Evolutionary conservation across 2,113 vertebrate species (phyloP), one percentile per base, ranked within the genome.

Genomic region (Furnarius figulus): DNA sequence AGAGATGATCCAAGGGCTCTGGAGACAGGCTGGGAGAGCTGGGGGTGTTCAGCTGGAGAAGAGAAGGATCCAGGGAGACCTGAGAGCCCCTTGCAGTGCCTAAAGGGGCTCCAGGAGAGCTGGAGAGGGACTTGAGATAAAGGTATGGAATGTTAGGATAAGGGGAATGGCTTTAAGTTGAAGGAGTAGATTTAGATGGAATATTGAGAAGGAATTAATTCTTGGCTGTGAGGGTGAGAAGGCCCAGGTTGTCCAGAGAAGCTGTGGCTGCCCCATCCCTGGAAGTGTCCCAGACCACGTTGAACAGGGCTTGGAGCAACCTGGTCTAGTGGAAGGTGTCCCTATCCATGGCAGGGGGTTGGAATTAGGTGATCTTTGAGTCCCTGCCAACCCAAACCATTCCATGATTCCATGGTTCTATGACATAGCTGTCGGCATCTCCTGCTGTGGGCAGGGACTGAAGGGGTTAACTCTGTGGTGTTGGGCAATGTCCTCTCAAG

Each of bases 171-270:
- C 19, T 74, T 67, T 10, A 12, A 10, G 16, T 15, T 44, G 8
- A 37, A 33, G 23, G 8, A 17, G 17, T 7, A 14, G 50, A 52
- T 52, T 28, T 67, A 8, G 46, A 21, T 39, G 16, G n/a, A 5
- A 40, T 55, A 13, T 31, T 31, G 14, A 47, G 30, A 47, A 49
- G 47, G 14, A 62, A 83, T 49, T 62, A 55, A 83, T 47, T 62
- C 14, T 31, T 31, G 1, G 2, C n/a, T 70, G 20, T 3, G 30
- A 10, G 25, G 11, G 8, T 40, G 56, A 4, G 5, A 21, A 68
- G 21, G 20, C 1, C 7, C 2, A 7, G 37, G 1, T 4, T 74
- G 3, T 5, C 14, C 17, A 31, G 47, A 35, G 7, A 37, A 42
- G 6, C 9, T 70, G 25, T 5, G 11, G 11, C 35, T 70, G 4